Conservation (phyloP, 1,140 invertebrate species). For the Condylostylus longicornis region DNA sequence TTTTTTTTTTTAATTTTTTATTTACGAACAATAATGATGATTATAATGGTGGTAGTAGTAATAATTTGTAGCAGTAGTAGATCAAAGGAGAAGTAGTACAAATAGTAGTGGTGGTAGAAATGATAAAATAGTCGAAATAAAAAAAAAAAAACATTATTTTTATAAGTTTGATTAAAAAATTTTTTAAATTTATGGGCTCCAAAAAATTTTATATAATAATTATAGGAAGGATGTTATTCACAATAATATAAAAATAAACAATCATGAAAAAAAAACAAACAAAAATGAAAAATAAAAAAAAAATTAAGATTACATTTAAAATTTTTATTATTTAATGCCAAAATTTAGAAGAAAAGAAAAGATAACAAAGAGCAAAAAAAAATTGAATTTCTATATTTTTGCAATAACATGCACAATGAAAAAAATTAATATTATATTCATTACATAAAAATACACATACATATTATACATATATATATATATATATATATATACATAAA, state of each 20-base stretch:
- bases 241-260: slow-evolving; percentile 1
- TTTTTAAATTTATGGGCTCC: no score
- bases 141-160: slow-evolving; percentile 25
- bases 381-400: neutral
- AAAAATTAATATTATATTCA: no score
- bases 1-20: slow-evolving; percentile 5
- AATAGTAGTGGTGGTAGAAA: slow-evolving; percentile 22
- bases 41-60: slow-evolving; percentile 12
- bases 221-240: slow-evolving; percentile 6
- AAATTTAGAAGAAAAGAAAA: no score
- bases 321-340: no score
- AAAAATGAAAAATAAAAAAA: neutral
- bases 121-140: slow-evolving; percentile 32
- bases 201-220: slow-evolving; percentile 11
- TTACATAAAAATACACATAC: no score
- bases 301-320: neutral
- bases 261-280: neutral
- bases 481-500: no score
- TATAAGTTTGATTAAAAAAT: no score
- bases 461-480: no score
- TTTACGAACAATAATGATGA: slow-evolving; percentile 10
- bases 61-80: slow-evolving; percentile 10
- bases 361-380: neutral
- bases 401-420: no score
- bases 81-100: slow-evolving; percentile 20